Percentiles rank a stretch among this genome's conserved stretches.
Conservation (phyloP, 2,888 invertebrate species). For the Syrista parreyssii region DNA sequence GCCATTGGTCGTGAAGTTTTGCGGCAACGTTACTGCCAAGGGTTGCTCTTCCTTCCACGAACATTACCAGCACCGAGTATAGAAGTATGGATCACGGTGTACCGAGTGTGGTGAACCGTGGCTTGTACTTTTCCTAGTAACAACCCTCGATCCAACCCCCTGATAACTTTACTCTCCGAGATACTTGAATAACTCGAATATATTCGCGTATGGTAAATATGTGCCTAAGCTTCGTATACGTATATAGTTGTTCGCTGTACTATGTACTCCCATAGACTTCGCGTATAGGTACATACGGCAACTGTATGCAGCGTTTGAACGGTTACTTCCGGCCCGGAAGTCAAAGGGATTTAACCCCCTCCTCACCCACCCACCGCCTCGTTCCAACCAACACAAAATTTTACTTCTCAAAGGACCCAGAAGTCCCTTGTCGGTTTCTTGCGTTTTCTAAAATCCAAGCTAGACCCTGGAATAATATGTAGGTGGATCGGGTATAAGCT, state of each 20-base stretch:
- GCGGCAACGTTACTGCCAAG: background rate
- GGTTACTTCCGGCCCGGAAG: background rate
- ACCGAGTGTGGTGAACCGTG: background rate
- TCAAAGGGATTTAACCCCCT: background rate
- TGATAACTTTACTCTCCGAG: background rate
- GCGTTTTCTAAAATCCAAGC: background rate
- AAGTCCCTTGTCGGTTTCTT: background rate
- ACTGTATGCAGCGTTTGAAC: background rate
- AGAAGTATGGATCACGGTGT: background rate
- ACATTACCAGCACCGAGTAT: background rate
- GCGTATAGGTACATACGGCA: background rate
- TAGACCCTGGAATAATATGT: background rate
- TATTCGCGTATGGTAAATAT: background rate
- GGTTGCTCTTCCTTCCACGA: background rate
- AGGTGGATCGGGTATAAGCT: background rate
- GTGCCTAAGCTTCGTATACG: background rate
- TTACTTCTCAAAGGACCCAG: background rate
- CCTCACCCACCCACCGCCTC: background rate
- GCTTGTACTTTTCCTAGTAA: background rate
- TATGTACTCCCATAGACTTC: background rate
- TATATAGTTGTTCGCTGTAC: background rate
- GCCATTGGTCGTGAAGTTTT: background rate
- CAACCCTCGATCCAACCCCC: background rate
- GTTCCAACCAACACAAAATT: background rate
- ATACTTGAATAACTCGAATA: background rate